These are phyloP conservation scores for Armadillidium nasatum DNA, from an alignment of 1,140 invertebrate species.

Conservation along the genomic window DNA sequence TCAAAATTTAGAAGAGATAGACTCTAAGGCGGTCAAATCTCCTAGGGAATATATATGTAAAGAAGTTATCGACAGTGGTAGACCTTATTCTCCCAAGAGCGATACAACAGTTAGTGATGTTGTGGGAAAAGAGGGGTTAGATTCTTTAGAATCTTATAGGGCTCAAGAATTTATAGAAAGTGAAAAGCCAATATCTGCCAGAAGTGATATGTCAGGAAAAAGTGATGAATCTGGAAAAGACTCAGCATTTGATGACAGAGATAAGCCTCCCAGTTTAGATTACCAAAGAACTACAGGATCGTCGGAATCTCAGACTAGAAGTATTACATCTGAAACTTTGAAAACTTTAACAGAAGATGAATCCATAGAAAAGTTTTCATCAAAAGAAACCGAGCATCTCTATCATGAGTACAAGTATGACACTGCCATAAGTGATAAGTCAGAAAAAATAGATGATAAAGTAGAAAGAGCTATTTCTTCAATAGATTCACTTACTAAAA, in stretches of 20 bases:
- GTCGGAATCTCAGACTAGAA: background rate
- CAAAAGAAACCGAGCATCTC: slow-evolving; percentile 33
- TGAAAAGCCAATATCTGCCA: slow-evolving; percentile 35
- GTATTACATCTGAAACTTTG: background rate
- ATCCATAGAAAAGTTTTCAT: background rate
- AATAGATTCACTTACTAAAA: too few relatives aligned
- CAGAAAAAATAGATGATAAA: background rate
- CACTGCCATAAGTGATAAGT: slow-evolving; percentile 44
- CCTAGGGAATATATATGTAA: slow-evolving; percentile 18
- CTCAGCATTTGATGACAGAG: slow-evolving; percentile 42
- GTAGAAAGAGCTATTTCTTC: too few relatives aligned
- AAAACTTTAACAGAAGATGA: background rate
- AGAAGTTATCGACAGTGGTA: slow-evolving; percentile 38
- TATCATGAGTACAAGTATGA: slow-evolving; percentile 41
- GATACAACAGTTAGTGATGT: slow-evolving; percentile 38
- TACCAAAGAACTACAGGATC: slow-evolving; percentile 18
- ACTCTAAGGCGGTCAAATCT: background rate
- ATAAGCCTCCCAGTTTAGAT: slow-evolving; percentile 41
- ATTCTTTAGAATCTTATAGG: slow-evolving; percentile 37
- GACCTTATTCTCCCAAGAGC: slow-evolving; percentile 37
- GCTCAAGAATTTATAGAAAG: slow-evolving; percentile 30
- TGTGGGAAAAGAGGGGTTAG: slow-evolving; percentile 36
- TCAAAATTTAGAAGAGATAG: slow-evolving; percentile 3
- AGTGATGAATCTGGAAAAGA: slow-evolving; percentile 40
- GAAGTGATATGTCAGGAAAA: slow-evolving; percentile 32